phyloP scores from a whole-genome alignment of 2,888 invertebrate species.

The Scaptomyza flava region DNA sequence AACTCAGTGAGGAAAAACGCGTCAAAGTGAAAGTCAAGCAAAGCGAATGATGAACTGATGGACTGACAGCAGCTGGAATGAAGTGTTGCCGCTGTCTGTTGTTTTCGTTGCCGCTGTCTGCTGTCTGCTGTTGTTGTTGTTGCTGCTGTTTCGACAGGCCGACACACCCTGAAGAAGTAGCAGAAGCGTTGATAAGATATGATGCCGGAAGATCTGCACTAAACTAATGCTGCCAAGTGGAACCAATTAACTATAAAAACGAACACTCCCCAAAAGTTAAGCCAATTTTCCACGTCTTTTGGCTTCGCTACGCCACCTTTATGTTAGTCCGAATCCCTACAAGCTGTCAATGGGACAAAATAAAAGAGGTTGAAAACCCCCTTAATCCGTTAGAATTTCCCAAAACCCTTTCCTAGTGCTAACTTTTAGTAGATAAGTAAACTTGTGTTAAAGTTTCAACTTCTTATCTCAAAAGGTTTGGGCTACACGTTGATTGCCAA shows the following conservation, averaged over 20 bases:
- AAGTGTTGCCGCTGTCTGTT: conserved; percentile 14
- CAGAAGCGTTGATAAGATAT: conserved; percentile 6
- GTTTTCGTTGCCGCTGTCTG: conserved; percentile 1
- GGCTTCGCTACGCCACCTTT: too few species aligned
- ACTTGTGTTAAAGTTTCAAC: too few species aligned
- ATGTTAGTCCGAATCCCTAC: too few species aligned
- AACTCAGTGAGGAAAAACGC: conserved; percentile 63
- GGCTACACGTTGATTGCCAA: too few species aligned
- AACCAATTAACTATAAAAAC: conserved; percentile 10
- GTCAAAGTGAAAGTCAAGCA: conserved; percentile 65
- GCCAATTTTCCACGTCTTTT: background rate
- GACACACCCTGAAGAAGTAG: conserved; percentile 33
- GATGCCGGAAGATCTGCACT: conserved; percentile 20
- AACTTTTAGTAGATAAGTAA: too few species aligned
- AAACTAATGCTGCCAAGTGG: conserved; percentile 28
- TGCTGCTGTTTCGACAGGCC: conserved; percentile 31
- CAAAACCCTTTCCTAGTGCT: too few species aligned
- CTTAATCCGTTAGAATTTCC: too few species aligned
- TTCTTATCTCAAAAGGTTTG: too few species aligned
- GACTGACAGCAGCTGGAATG: conserved; percentile 51
- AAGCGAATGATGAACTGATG: conserved; percentile 54
- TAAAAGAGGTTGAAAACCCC: too few species aligned
- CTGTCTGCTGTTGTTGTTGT: conserved; percentile 1
- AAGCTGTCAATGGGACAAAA: too few species aligned
- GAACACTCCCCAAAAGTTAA: conserved; percentile 3